phyloP scores from a whole-genome alignment of 2,113 vertebrate genomes.

The Gasterosteus aculeatus region DNA sequence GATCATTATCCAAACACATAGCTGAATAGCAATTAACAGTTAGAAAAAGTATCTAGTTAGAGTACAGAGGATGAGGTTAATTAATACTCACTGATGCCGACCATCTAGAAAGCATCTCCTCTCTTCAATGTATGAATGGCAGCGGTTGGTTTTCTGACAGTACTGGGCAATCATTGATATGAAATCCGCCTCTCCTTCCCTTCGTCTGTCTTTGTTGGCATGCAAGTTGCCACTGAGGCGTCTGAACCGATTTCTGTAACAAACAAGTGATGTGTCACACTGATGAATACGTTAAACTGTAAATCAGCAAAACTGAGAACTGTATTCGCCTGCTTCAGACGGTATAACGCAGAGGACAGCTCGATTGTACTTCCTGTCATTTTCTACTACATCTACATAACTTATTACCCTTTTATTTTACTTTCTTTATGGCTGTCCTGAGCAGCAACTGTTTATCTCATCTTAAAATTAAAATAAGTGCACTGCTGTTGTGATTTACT shows the following conservation, averaged over 20 bases:
- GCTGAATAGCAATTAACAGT: background rate
- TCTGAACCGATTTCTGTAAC: conserved; percentile 13
- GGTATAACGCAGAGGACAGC: background rate
- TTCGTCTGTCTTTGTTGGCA: background rate
- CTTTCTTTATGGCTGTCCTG: no score
- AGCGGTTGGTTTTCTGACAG: conserved; percentile 44
- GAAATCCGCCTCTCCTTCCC: conserved; percentile 32
- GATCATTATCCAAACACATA: background rate
- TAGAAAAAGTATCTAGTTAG: background rate
- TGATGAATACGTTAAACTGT: background rate
- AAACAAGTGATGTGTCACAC: conserved; percentile 12
- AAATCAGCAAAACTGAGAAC: background rate
- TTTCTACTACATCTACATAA: no score
- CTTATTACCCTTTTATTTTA: no score
- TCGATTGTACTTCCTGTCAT: no score
- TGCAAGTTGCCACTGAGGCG: background rate
- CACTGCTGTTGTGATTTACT: conserved; percentile 1
- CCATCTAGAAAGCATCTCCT: conserved; percentile 37
- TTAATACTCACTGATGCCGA: conserved; percentile 59
- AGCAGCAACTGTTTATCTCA: no score
- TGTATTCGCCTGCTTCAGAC: background rate
- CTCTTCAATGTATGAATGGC: conserved; percentile 1
- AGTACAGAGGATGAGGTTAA: background rate
- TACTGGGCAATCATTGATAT: conserved; percentile 49
- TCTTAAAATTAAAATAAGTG: background rate